phyloP scores from a whole-genome alignment of 2,797 vertebrate species.

The Melanotaenia nigrans region DNA sequence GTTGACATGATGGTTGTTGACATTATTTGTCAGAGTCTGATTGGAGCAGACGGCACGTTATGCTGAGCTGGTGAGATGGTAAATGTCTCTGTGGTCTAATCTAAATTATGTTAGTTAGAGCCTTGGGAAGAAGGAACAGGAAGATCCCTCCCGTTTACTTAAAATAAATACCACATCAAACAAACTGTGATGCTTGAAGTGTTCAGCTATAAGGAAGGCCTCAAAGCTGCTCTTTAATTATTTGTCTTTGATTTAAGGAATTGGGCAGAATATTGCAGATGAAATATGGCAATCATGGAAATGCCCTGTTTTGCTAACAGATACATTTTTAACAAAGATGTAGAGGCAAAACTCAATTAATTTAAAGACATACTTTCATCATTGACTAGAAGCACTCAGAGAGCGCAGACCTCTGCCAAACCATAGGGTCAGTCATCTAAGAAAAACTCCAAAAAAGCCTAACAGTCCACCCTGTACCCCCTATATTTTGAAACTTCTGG shows the following conservation, averaged over 20 bases:
- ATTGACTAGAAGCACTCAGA: no score
- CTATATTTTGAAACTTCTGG: no score
- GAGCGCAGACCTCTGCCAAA: no score
- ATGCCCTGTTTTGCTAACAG: neutral
- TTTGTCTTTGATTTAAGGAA: conserved; percentile 34
- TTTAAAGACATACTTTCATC: conserved; percentile 1
- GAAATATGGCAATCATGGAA: conserved; percentile 17
- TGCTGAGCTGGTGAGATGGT: conserved; percentile 74
- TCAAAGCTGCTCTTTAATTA: conserved; percentile 41
- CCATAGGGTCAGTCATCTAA: no score
- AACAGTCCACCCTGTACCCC: no score
- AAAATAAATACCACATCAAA: conserved; percentile 69
- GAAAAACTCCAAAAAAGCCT: no score
- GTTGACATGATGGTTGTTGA: conserved; percentile 63
- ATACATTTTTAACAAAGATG: conserved; percentile 14
- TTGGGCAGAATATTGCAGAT: conserved; percentile 13
- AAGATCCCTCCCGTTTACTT: conserved; percentile 47
- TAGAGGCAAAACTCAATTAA: neutral
- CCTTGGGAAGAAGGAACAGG: conserved; percentile 44
- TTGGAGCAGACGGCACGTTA: conserved; percentile 51
- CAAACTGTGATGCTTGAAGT: conserved; percentile 61
- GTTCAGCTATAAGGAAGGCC: conserved; percentile 36
- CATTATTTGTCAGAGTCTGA: conserved; percentile 63
- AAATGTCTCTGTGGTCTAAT: conserved; percentile 66
- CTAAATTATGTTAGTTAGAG: conserved; percentile 65